These are phyloP conservation scores for Thumatha senex DNA, from an alignment of 2,888 invertebrate species.

Conservation along the genomic window DNA sequence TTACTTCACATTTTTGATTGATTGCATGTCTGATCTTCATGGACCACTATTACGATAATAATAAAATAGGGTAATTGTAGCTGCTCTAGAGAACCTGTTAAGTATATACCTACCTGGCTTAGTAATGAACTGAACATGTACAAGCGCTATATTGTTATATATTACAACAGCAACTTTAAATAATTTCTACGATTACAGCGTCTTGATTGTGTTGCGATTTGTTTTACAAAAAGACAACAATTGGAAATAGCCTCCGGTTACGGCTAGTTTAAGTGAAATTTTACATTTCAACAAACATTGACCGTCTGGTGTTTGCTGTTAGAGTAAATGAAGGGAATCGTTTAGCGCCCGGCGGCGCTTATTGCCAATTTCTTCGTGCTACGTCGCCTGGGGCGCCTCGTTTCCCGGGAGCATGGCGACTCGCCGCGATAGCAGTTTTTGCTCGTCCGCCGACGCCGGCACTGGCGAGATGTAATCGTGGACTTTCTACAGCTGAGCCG, in stretches of 20 bases:
- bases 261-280: slow-evolving; percentile 62
- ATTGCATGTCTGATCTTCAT: slow-evolving; percentile 1
- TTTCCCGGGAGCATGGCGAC: slow-evolving; percentile 70
- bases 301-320: slow-evolving; percentile 27
- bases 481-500: slow-evolving; percentile 81
- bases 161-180: slow-evolving; percentile 44
- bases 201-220: slow-evolving; percentile 36
- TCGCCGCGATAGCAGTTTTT: slow-evolving; percentile 73
- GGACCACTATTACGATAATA: background rate
- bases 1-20: slow-evolving; percentile 17
- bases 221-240: slow-evolving; percentile 46
- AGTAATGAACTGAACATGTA: slow-evolving; percentile 45
- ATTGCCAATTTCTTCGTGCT: slow-evolving; percentile 64
- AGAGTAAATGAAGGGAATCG: slow-evolving; percentile 25
- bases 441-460: slow-evolving; percentile 65
- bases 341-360: slow-evolving; percentile 33
- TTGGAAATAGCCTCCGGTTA: slow-evolving; percentile 47
- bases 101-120: too few relatives aligned
- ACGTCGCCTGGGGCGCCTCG: slow-evolving; percentile 64
- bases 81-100: background rate
- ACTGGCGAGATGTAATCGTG: slow-evolving; percentile 73
- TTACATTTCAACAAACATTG: slow-evolving; percentile 47
- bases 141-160: slow-evolving; percentile 46
- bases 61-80: slow-evolving; percentile 6
- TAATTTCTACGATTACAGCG: slow-evolving; percentile 45